Base-by-base conservation (phyloP, 2,113 vertebrate genomes). In the Strigops habroptila region DNA sequence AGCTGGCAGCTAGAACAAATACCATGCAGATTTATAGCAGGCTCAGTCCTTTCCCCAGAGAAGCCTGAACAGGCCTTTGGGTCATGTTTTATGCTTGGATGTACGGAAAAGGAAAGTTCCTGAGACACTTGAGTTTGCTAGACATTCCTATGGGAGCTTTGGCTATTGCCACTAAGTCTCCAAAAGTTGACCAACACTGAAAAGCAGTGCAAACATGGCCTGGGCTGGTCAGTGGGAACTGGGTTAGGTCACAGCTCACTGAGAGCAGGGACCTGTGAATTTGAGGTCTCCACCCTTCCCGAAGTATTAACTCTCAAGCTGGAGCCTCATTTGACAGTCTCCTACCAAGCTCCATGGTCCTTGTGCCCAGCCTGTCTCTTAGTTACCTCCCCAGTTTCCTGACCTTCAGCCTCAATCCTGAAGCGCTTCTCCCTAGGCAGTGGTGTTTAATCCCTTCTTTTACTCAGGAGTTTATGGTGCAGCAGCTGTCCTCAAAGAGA, bases 231-330 rank as follows among this genome's bases (percentile, higher is more conserved):
- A 55, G 19, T 25, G 55, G 49, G 64, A 90, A 84, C 7, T 39
- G 23, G 12, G 7, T 3, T 24, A 44, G 22, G 44, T 41, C 75
- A 85, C 46, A 82, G 27, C 19, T 41, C 31, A 49, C 27, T 13
- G 55, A 24, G 31, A 82, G 35, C 22, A 48, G 24, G 41, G 11
- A 39, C 25, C 0, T 0, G 19, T 22, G 35, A 73, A 41, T 46
- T 12, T 7, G 39, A 74, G 35, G 44, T 65, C 55, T 85, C 23
- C 23, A 44, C 8, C 31, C 31, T 92, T 77, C 44, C 53, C 16
- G 46, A 78, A 49, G 48, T 24, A 59, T 31, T 57, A 70, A 55
- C 70, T 80, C 41, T 83, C 21, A 57, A 48, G 27, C 25, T 84
- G 63, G n/a, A 90, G 21, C 13, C 59, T 68, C 31, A 59, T 18